Percentiles rank a stretch among this genome's conserved stretches.
Conservation (phyloP, 2,888 invertebrate genomes). For the Pseudococcus viburni region DNA sequence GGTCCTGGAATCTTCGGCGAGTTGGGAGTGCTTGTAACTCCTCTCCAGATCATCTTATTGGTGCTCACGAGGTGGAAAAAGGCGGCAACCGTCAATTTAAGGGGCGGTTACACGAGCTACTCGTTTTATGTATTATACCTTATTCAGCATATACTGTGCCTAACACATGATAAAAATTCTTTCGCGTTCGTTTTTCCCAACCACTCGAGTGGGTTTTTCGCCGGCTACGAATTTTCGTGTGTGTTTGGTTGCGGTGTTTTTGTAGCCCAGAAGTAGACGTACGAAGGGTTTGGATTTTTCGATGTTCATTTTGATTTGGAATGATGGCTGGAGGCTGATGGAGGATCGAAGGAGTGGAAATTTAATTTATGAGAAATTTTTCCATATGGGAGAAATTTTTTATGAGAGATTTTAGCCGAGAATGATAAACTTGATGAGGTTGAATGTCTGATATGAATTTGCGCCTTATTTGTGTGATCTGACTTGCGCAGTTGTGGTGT, state of each 20-base stretch:
- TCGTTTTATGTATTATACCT: conserved; percentile 56
- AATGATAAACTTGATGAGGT: no score
- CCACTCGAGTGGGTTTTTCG: background rate
- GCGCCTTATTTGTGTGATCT: no score
- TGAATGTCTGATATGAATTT: no score
- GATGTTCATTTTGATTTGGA: no score
- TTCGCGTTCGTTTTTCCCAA: conserved; percentile 7
- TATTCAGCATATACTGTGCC: conserved; percentile 43
- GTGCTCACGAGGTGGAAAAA: conserved; percentile 64
- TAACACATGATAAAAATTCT: conserved; percentile 14
- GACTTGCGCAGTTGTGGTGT: background rate
- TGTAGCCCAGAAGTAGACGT: no score
- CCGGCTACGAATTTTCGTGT: background rate
- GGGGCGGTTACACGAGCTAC: conserved; percentile 64
- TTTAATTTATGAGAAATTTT: no score
- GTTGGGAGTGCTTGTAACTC: conserved; percentile 62
- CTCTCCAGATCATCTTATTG: conserved; percentile 65
- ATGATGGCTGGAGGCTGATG: no score
- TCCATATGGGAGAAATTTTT: no score
- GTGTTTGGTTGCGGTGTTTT: background rate
- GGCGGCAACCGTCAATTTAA: conserved; percentile 64
- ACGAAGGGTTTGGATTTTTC: no score
- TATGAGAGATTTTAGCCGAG: no score
- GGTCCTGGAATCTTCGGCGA: conserved; percentile 64
- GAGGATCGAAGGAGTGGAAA: no score